A percentile compares a stretch with the other conserved stretches of the same genome.
These are phyloP conservation scores for Drosophila gunungcola DNA, from an alignment of 1,140 invertebrate genomes.

Conservation along the genomic window DNA sequence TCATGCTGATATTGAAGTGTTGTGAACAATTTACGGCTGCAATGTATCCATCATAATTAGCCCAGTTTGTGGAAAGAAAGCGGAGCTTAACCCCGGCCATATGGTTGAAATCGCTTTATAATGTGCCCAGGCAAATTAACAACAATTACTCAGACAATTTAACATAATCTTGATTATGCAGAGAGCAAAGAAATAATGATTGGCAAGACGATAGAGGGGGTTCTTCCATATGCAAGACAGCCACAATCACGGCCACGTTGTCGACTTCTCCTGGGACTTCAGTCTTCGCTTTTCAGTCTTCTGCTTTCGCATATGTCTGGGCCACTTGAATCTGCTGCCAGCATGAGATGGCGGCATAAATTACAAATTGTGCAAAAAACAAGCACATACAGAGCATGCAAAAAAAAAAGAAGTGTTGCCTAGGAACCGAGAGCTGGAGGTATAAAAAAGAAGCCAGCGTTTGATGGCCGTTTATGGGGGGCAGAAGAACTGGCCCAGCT, in stretches of 20 bases:
- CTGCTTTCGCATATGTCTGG: slow-evolving; percentile 57
- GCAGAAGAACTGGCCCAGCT: slow-evolving; percentile 59
- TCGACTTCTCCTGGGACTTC: slow-evolving; percentile 28
- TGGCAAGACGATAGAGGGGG: slow-evolving; percentile 27
- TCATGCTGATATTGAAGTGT: slow-evolving; percentile 38
- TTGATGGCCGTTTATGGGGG: slow-evolving; percentile 70
- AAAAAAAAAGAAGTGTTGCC: slow-evolving; percentile 50
- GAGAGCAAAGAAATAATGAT: slow-evolving; percentile 37
- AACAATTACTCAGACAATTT: slow-evolving; percentile 83
- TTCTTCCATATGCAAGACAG: slow-evolving; percentile 52
- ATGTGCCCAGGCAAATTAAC: slow-evolving; percentile 75
- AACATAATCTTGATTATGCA: slow-evolving; percentile 82
- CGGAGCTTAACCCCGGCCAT: slow-evolving; percentile 72
- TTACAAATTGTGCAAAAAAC: slow-evolving; percentile 71
- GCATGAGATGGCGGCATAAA: slow-evolving; percentile 71
- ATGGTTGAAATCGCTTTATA: slow-evolving; percentile 74
- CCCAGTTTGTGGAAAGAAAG: slow-evolving; percentile 67
- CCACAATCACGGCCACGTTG: slow-evolving; percentile 48
- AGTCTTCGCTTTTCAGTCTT: slow-evolving; percentile 4
- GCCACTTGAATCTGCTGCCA: slow-evolving; percentile 52
- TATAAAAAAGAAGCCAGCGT: slow-evolving; percentile 62
- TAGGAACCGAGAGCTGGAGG: slow-evolving; percentile 25
- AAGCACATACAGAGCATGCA: slow-evolving; percentile 35
- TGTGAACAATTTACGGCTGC: slow-evolving; percentile 47
- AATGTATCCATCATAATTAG: slow-evolving; percentile 74